Evolutionary conservation across 2,797 vertebrate genomes (phyloP), one percentile per base, ranked within the genome.

Genomic region (Premnoplex brunnescens): DNA sequence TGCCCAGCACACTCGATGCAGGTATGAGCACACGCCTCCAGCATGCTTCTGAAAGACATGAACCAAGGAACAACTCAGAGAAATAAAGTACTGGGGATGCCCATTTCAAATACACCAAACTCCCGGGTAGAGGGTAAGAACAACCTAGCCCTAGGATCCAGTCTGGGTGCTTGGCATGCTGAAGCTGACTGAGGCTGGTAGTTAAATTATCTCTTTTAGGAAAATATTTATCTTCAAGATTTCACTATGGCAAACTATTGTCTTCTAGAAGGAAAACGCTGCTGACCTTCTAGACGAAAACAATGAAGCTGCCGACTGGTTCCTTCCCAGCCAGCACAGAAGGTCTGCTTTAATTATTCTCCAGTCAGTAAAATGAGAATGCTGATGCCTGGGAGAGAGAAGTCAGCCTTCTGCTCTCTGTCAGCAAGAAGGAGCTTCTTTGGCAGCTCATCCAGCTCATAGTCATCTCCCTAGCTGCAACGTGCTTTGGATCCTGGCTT

Each of bases 1-100:
- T 79, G 98, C 96, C 8, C 98, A 96, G 93, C 99, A 99, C 14
- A 97, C 99, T 4, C 98, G 98, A 39, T 92, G 97, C 85, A 98
- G 94, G 74, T 98, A 97, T 0, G 95, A 41, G 78, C 97, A 75
- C 22, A 97, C 28, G 0, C 98, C 91, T n/a, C 92, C 85, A 1
- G 95, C 74, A 49, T 9, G 75, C 58, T 83, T 94, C 99, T 99
- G 96, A 37, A 79, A 97, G 44, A 97, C 49, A 96, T 24, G 95
- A 88, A 89, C 2, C 74, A 15, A 55, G 81, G 11, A 58, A 44
- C 36, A 63, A 51, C 27, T 96, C 67, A 96, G 56, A 24, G n/a
- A 24, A 37, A 41, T 1, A 8, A 30, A 58, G 7, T 9, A 30
- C 51, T 27, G 34, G 7, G 46, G 8, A 82, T 2, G 4, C 28